Evolutionary conservation across 2,113 vertebrate species (phyloP).

Genomic region (Hydropotes inermis): DNA sequence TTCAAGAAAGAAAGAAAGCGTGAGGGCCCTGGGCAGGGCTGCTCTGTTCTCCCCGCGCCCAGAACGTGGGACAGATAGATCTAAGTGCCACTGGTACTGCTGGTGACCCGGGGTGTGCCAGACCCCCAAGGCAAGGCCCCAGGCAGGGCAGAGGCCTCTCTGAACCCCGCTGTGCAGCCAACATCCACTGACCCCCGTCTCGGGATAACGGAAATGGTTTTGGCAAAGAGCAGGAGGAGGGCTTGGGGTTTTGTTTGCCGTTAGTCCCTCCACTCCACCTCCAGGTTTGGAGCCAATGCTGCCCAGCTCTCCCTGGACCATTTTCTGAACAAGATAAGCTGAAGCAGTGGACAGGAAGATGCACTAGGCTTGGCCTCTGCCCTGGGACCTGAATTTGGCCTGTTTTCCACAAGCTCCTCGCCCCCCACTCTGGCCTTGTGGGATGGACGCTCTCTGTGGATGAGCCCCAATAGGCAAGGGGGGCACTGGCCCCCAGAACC

Average conservation of each 20-base stretch:
- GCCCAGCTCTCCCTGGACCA: background rate
- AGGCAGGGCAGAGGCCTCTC: background rate
- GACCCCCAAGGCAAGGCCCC: background rate
- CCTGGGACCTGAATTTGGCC: background rate
- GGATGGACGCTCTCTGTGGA: background rate
- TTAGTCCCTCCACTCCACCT: background rate
- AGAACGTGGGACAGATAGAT: background rate
- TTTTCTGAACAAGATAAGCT: slow-evolving; percentile 6
- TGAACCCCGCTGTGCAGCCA: background rate
- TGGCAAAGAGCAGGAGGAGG: slow-evolving; percentile 50
- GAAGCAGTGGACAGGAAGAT: background rate
- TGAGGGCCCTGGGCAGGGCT: background rate
- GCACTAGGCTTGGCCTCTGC: background rate
- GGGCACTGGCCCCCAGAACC: accelerated
- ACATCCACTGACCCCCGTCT: background rate
- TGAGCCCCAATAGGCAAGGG: background rate
- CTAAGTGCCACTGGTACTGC: slow-evolving; percentile 16
- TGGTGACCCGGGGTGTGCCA: slow-evolving; percentile 27
- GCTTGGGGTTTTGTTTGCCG: background rate
- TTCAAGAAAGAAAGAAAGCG: slow-evolving; percentile 50
- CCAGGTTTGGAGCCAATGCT: background rate
- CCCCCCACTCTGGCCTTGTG: background rate
- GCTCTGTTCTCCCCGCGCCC: background rate
- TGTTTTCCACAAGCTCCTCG: too few species aligned
- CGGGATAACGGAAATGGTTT: slow-evolving; percentile 65